Evolutionary conservation across 2,797 vertebrate genomes (phyloP), one percentile per base, ranked within the genome.

Genomic region (Enteromius radiatus): DNA sequence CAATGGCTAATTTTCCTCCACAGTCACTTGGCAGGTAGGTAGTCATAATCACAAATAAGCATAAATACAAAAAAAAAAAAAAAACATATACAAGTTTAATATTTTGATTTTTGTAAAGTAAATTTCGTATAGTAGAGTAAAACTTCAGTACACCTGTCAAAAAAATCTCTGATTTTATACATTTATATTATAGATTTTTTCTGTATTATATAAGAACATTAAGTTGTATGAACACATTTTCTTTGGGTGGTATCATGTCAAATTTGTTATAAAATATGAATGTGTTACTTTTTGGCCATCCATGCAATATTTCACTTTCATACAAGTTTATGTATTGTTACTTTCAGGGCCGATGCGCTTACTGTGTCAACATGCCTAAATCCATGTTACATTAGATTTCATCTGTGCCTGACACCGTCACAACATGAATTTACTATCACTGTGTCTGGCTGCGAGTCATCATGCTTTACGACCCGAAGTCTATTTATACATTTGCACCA

Each of bases 381-480:
- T 59, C 64, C 65, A 61, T 80, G 65, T 87, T 76, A 41, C 45
- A 36, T 78, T 73, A 81, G 83, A 89, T 84, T 91, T 84, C 88
- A 88, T 91, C 85, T 87, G 82, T 82, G 88, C 85, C 84, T 87
- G 86, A 88, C 47, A 78, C 69, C 23, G 71, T 87, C 89, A 91
- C 83, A 86, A 86, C 89, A 81, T 88, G 85, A 87, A 90, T 92
- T 92, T 91, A 93, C 87, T 81, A 86, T 78, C 79, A 59, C 78
- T 47, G 80, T 88, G 89, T 85, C 86, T 88, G 17, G 84, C 87
- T 85, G 87, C 85, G 85, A 89, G 88, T 85, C 86, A 89, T 92
- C 88, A 93, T 92, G 89, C 89, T 93, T 92, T 92, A 93, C 88
- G 91, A 89, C 87, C 89, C 88, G 88, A 45, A 88, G 86, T 90